Conservation (phyloP, 1,140 invertebrate species). For the Forficula auricularia region DNA sequence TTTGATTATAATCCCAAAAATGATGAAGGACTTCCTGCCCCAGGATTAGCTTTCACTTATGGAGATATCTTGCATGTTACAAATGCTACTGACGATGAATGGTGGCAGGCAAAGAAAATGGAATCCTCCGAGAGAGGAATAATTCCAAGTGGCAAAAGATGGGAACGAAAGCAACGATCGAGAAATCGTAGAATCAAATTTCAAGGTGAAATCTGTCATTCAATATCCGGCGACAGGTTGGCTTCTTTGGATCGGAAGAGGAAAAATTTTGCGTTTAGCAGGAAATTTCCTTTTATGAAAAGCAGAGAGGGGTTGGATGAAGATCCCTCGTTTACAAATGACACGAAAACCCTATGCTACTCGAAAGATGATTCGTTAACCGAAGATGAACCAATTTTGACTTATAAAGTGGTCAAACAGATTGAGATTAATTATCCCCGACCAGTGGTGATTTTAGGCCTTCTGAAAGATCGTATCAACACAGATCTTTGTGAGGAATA, state of each 20-base stretch:
- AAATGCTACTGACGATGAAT: constrained; percentile 97
- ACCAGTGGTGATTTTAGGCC: constrained; percentile 94
- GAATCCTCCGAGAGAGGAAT: constrained; percentile 51
- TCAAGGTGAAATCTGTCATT: constrained; percentile 51
- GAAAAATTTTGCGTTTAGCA: constrained; percentile 93
- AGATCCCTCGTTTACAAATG: constrained; percentile 57
- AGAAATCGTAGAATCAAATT: constrained; percentile 94
- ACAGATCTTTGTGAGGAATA: constrained; percentile 97
- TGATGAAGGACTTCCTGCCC: constrained; percentile 88
- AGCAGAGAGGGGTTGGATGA: constrained; percentile 95
- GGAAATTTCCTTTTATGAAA: constrained; percentile 97
- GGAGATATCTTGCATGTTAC: constrained; percentile 98
- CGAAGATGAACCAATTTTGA: constrained; percentile 79
- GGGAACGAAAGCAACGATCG: constrained; percentile 92
- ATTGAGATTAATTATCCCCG: constrained; percentile 70
- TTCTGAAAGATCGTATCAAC: constrained; percentile 95
- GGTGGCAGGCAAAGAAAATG: constrained; percentile 83
- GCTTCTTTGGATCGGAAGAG: constrained; percentile 89
- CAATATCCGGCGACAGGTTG: constrained; percentile 36
- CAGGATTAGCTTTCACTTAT: constrained; percentile 86
- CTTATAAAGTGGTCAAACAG: constrained; percentile 91
- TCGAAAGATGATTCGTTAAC: constrained; percentile 28
- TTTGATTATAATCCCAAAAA: constrained; percentile 97
- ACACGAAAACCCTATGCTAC: no score
- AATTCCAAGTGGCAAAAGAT: constrained; percentile 69